Evolutionary conservation across 2,888 invertebrate species (phyloP), one percentile per base, ranked within the genome.

Genomic region (Mythimna lalbum): DNA sequence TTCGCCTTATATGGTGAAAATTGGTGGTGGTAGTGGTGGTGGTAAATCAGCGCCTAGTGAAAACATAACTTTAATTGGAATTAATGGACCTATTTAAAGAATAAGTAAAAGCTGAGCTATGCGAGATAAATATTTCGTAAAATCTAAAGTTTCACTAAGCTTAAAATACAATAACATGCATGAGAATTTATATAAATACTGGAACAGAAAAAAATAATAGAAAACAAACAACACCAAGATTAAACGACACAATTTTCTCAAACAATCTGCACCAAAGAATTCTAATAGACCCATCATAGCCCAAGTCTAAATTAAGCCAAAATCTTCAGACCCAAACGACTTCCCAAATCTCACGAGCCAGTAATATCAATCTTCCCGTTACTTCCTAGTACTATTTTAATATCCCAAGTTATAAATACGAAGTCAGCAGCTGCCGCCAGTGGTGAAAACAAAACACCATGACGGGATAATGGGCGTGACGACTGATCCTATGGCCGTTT

Each of bases 371-470:
- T 76, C 68, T 52, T 50, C 27, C 43, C 64, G 52, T 66, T 67
- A 67, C 85, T 88, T 88, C 88, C 88, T 81, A 63, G 80, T 86
- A 68, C 83, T 86, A 88, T 88, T 87, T 88, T 83, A 78, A 81
- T 65, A 74, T 61, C 1, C 36, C 9, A 65, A 49, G 69, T 57
- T 81, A 85, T 78, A 86, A 85, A 86, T 86, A 82, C 79, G 82
- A 84, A 77, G 84, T 85, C 89, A 89, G 88, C 89, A 72, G 70
- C 71, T 87, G 86, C 70, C 72, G 63, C 65, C 59, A 76, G 82
- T 79, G 68, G 66, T 73, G 70, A 62, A 87, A 88, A 86, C 85
- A 84, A 86, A 89, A 89, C 88, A 86, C 82, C 76, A 79, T 83
- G 79, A 80, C 76, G 76, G 73, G 59, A 80, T 87, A 88, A 90